Base-by-base conservation (phyloP, 2,888 invertebrate genomes). In the Aplocera efformata region DNA sequence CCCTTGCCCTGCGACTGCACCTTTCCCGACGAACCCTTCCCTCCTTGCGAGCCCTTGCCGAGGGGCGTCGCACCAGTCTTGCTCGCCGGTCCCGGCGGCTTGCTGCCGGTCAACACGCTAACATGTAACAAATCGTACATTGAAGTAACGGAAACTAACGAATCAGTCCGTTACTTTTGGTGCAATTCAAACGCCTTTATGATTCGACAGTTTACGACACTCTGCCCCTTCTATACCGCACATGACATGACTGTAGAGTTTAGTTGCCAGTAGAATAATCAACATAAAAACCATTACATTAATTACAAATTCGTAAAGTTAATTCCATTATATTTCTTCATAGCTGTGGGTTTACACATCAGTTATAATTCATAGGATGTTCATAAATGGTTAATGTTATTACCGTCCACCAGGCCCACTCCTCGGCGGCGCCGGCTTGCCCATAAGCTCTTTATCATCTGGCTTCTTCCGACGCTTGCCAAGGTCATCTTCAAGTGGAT, bases 381-480 rank as follows among this genome's bases (percentile, higher is more conserved):
- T n/a, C n/a, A n/a, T n/a, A n/a, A n/a, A n/a, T n/a, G n/a, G n/a
- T n/a, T n/a, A n/a, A n/a, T 17, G 6, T 13, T 5, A 7, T 53
- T 66, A 85, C 83, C 84, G 75, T 50, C 84, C 80, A 25, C 84
- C 80, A 25, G 76, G 61, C 8, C 77, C 72, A 3, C 71, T 57
- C 7, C 82, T 70, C 1, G 80, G 67, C 44, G 78, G 73, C 37
- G 77, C 86, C 66, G 84, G 76, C 67, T 82, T 84, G 63, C 89
- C 86, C 80, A 79, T 75, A 45, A 90, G 88, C 79, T 92, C 91
- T 50, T 88, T 76, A 38, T 83, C 85, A 48, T 92, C 90, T 21
- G 90, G 95, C n/a, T 92, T 89, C 72, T 94, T 92, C 71, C 95
- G 95, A 37, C 92, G 90, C 53, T 92, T 92, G 24, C 88, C 89